These are phyloP conservation scores for Ctenicera cuprea DNA, from an alignment of 2,888 invertebrate genomes.

Conservation along the genomic window DNA sequence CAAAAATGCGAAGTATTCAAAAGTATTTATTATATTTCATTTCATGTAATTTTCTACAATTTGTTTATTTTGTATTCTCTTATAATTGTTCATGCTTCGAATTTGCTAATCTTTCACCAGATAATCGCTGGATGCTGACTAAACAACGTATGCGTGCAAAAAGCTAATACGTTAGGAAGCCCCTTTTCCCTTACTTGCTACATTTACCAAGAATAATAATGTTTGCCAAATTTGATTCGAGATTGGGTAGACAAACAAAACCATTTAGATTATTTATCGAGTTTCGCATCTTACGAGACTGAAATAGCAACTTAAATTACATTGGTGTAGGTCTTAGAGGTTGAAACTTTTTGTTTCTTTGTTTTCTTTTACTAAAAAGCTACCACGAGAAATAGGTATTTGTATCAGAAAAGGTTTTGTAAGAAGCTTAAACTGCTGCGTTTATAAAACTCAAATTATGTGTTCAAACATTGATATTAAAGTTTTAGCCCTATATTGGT, in stretches of 20 bases:
- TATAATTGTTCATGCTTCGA: conserved; percentile 12
- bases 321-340: neutral
- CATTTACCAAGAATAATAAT: neutral
- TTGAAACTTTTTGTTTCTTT: neutral
- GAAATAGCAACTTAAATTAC: neutral
- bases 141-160: neutral
- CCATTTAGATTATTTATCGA: neutral
- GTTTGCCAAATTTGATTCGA: neutral
- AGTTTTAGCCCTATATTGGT: too few species aligned
- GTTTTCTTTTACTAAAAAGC: too few species aligned
- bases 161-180: neutral
- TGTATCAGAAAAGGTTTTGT: too few species aligned
- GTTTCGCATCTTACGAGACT: neutral
- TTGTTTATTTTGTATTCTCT: conserved; percentile 7
- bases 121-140: neutral
- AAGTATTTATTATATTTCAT: too few species aligned
- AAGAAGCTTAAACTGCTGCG: too few species aligned
- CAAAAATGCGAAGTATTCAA: too few species aligned
- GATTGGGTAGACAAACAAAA: conserved; percentile 1
- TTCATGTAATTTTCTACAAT: neutral
- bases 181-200: neutral
- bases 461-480: too few species aligned
- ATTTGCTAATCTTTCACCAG: neutral
- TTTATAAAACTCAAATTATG: too few species aligned
- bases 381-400: too few species aligned